A percentile compares a stretch with the other conserved stretches of the same genome.
Evolutionary conservation across 2,888 invertebrate species (phyloP).

Genomic region (Tachystola acroxantha): DNA sequence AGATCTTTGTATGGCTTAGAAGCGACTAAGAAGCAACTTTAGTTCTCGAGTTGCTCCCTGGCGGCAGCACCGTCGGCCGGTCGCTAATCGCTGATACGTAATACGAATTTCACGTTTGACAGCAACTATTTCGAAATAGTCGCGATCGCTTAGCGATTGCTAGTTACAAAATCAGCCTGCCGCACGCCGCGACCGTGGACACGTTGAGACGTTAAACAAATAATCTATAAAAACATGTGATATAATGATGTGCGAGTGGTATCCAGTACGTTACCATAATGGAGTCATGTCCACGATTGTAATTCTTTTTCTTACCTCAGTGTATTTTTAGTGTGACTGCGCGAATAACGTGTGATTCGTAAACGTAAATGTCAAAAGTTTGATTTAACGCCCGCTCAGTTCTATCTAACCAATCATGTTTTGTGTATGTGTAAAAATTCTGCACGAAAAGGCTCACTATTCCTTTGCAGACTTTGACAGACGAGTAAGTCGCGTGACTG

Average conservation of each 20-base stretch:
- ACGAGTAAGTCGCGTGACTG: conserved; percentile 56
- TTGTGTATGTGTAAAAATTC: conserved; percentile 61
- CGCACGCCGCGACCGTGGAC: conserved; percentile 32
- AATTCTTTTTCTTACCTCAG: conserved; percentile 52
- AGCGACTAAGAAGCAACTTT: too few species aligned
- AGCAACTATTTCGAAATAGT: too few species aligned
- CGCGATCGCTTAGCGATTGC: too few species aligned
- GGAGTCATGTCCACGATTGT: conserved; percentile 73
- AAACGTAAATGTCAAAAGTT: conserved; percentile 73
- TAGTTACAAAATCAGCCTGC: too few species aligned
- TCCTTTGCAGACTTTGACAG: conserved; percentile 52
- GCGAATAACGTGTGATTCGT: conserved; percentile 69
- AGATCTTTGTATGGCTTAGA: too few species aligned
- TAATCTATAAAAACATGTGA: conserved; percentile 71
- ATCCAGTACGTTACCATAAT: conserved; percentile 57
- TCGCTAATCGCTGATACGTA: too few species aligned
- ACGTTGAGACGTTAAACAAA: conserved; percentile 54
- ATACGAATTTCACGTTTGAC: too few species aligned
- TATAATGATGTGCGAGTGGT: conserved; percentile 71
- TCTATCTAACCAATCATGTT: conserved; percentile 42
- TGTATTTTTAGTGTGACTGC: conserved; percentile 66
- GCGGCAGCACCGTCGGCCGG: too few species aligned
- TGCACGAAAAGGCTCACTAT: conserved; percentile 64
- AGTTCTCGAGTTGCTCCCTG: too few species aligned
- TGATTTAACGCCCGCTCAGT: conserved; percentile 37